phyloP scores from a whole-genome alignment of 2,113 vertebrate genomes.

The Microcebus murinus region DNA sequence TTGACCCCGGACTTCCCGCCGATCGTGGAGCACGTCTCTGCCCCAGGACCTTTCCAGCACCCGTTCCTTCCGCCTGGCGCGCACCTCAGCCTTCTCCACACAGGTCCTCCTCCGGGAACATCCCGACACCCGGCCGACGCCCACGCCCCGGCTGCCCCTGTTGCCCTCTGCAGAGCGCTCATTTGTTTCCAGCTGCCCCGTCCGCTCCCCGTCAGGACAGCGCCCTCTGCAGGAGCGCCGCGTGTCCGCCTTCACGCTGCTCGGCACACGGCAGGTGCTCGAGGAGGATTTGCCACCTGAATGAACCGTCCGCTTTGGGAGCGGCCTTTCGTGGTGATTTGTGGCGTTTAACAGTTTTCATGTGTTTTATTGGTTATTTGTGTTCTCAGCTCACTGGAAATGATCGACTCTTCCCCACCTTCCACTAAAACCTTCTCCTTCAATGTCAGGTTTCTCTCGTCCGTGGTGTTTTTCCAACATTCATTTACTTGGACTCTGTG shows the following conservation, averaged over 20 bases:
- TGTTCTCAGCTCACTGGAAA: too few relatives aligned
- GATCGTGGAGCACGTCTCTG: background rate
- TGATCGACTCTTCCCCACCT: background rate
- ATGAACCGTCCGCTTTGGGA: too few relatives aligned
- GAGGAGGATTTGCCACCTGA: rapidly evolving
- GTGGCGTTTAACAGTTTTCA: background rate
- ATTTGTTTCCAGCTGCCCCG: rapidly evolving
- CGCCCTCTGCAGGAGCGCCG: rapidly evolving
- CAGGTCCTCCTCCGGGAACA: too few relatives aligned
- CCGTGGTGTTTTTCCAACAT: rapidly evolving
- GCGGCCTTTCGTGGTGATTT: background rate
- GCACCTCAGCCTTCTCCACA: rapidly evolving
- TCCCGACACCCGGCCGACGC: rapidly evolving
- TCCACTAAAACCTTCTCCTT: background rate
- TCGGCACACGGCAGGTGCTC: rapidly evolving
- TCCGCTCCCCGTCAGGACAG: rapidly evolving
- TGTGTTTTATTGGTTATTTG: background rate
- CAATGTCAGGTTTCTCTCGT: background rate
- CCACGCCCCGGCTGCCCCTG: background rate
- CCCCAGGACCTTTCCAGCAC: rapidly evolving
- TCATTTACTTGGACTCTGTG: background rate
- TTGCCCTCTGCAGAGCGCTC: rapidly evolving
- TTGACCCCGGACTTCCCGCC: too few relatives aligned
- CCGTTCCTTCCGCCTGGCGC: too few relatives aligned
- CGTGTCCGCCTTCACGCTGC: rapidly evolving